These are phyloP conservation scores for Lethenteron reissneri DNA, from an alignment of 2,113 vertebrate genomes.

Conservation along the genomic window DNA sequence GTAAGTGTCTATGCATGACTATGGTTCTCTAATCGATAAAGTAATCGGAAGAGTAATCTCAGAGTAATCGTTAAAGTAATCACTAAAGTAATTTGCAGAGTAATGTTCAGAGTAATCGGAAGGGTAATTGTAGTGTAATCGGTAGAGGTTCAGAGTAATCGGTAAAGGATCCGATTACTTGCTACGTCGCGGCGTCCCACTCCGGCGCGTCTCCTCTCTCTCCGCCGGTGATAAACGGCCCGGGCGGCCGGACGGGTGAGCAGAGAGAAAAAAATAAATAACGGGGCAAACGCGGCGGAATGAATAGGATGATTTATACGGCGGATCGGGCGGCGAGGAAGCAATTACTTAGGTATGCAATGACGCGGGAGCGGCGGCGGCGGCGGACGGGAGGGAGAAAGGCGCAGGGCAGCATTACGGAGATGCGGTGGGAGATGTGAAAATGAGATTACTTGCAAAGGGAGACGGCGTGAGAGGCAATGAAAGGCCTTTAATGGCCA, in stretches of 20 bases:
- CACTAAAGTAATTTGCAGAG: too few relatives aligned
- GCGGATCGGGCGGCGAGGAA: not conserved
- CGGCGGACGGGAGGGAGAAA: not conserved
- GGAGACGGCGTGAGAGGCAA: not conserved
- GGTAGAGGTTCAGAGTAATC: too few relatives aligned
- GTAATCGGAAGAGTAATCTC: too few relatives aligned
- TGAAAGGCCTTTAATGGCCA: not conserved
- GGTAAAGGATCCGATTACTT: too few relatives aligned
- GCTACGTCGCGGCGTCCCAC: too few relatives aligned
- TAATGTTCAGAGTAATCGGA: too few relatives aligned
- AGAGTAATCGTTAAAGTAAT: too few relatives aligned
- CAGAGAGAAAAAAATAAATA: not conserved
- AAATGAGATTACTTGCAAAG: not conserved
- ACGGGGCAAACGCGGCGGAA: not conserved
- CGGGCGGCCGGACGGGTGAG: not conserved
- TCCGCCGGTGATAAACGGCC: too few relatives aligned
- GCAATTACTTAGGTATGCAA: not conserved
- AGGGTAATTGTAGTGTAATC: too few relatives aligned
- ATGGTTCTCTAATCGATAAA: too few relatives aligned
- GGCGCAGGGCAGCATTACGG: not conserved
- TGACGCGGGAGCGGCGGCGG: not conserved
- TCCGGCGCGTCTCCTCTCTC: too few relatives aligned
- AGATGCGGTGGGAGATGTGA: not conserved
- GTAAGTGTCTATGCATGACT: too few relatives aligned
- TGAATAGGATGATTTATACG: not conserved